phyloP scores from a whole-genome alignment of 2,113 vertebrate species.

The Ctenomys sociabilis region DNA sequence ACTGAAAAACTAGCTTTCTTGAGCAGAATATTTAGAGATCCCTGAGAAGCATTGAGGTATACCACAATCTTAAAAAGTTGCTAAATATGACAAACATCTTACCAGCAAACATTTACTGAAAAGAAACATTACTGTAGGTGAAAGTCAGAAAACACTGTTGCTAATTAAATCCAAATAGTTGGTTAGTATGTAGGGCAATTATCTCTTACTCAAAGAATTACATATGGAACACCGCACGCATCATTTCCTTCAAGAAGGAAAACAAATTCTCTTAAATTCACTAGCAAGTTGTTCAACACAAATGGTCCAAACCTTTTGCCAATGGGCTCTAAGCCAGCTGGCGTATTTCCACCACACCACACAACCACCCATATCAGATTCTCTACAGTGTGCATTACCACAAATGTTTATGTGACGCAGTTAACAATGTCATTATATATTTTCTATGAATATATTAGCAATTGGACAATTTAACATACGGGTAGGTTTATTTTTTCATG shows the following conservation, averaged over 20 bases:
- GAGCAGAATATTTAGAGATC: slow-evolving; percentile 41
- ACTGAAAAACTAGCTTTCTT: neutral
- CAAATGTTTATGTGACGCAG: slow-evolving; percentile 34
- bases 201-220: slow-evolving; percentile 71
- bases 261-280: slow-evolving; percentile 67
- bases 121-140: slow-evolving; percentile 61
- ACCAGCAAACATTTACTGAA: slow-evolving; percentile 68
- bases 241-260: slow-evolving; percentile 65
- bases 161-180: slow-evolving; percentile 77
- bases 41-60: neutral
- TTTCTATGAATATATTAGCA: slow-evolving; percentile 46
- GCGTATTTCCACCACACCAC: neutral
- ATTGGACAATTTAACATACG: slow-evolving; percentile 37
- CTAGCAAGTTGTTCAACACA: slow-evolving; percentile 61
- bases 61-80: slow-evolving; percentile 55
- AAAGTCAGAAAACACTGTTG: slow-evolving; percentile 54
- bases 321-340: slow-evolving; percentile 54
- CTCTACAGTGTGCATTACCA: neutral
- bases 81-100: slow-evolving; percentile 61
- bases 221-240: slow-evolving; percentile 62
- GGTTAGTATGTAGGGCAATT: slow-evolving; percentile 65
- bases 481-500: neutral
- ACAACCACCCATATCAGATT: slow-evolving; percentile 6
- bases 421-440: slow-evolving; percentile 22
- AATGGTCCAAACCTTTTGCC: slow-evolving; percentile 59